These are phyloP conservation scores for Elgaria multicarinata DNA, from an alignment of 2,113 vertebrate genomes.

Conservation along the genomic window DNA sequence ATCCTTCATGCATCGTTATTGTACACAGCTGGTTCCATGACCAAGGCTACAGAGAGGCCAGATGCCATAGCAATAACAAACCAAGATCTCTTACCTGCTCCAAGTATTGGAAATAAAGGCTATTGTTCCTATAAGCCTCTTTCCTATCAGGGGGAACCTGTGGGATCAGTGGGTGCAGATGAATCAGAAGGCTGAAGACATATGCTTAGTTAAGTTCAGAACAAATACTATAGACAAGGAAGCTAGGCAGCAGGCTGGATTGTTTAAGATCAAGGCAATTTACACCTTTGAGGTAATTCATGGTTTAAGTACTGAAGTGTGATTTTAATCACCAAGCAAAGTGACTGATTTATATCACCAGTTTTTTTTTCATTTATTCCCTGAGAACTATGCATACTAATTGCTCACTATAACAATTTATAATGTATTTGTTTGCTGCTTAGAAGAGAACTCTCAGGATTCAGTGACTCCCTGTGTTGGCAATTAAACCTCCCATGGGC, in stretches of 20 bases:
- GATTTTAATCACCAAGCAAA: neutral
- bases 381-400: neutral
- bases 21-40: neutral
- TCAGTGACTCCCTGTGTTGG: neutral
- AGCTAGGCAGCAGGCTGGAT: neutral
- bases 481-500: too few species aligned
- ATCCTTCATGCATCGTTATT: neutral
- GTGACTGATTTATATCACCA: neutral
- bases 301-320: neutral
- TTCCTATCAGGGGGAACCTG: neutral
- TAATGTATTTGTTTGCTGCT: neutral
- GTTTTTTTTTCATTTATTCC: neutral
- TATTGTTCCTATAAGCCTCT: neutral
- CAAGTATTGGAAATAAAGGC: neutral
- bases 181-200: neutral
- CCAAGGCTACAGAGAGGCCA: neutral
- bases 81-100: neutral
- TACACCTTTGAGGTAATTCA: neutral
- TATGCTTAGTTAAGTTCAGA: neutral
- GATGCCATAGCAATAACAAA: neutral
- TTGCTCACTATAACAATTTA: neutral
- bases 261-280: neutral
- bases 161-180: neutral
- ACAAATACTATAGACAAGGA: neutral
- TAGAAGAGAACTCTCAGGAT: neutral